Evolutionary conservation across 2,797 vertebrate genomes (phyloP).

Genomic region (Pelochelys cantorii): DNA sequence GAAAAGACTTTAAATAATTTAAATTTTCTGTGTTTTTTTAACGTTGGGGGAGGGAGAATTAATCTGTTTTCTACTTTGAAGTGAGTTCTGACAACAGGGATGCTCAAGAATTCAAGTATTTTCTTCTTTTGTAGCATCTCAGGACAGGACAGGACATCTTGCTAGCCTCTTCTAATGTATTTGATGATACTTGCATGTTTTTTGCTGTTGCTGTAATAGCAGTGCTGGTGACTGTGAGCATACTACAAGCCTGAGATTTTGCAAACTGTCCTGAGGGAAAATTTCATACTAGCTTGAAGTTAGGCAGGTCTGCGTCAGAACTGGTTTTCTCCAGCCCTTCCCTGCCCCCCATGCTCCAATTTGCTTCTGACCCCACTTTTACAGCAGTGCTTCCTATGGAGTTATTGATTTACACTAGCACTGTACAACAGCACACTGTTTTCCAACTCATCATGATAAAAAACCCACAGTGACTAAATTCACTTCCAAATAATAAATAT

Average conservation of each 20-base stretch:
- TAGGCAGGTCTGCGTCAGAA: slow-evolving; percentile 19
- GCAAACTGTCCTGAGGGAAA: slow-evolving; percentile 22
- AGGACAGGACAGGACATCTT: not conserved
- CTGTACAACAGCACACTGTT: slow-evolving; percentile 56
- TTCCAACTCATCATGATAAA: slow-evolving; percentile 39
- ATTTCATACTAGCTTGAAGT: slow-evolving; percentile 18
- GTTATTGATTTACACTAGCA: slow-evolving; percentile 47
- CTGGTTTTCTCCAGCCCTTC: slow-evolving; percentile 7
- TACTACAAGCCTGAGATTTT: slow-evolving; percentile 3
- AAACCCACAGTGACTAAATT: slow-evolving; percentile 51
- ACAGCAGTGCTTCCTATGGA: slow-evolving; percentile 5
- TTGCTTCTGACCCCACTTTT: slow-evolving; percentile 40
- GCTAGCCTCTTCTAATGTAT: rapidly evolving
- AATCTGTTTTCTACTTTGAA: not conserved
- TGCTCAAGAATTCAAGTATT: not conserved
- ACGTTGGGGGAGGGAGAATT: not conserved
- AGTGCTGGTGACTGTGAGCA: rapidly evolving
- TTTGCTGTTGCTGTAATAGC: not conserved
- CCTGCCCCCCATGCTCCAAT: slow-evolving; percentile 6
- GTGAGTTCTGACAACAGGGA: not conserved
- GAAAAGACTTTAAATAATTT: not conserved
- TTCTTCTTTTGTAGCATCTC: not conserved
- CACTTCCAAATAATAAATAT: not conserved
- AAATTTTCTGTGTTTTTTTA: not conserved
- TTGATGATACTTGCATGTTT: not conserved